These are phyloP conservation scores for Oscheius sp. DNA, from an alignment of 2,888 invertebrate genomes.

Conservation along the genomic window DNA sequence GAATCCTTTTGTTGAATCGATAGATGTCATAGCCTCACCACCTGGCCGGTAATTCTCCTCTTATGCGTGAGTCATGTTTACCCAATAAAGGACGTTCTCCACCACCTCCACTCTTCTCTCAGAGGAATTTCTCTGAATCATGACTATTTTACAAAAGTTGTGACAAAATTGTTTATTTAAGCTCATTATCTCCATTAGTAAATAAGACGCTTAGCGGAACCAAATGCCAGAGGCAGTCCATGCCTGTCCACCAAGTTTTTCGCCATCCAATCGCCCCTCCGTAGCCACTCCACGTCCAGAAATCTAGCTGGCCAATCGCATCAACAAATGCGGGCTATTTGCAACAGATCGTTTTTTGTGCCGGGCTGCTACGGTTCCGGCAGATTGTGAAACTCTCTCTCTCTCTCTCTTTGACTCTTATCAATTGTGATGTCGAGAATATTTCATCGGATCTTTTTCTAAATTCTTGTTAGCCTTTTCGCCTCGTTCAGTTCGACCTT, in stretches of 20 bases:
- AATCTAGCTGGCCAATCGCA: neutral
- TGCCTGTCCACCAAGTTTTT: constrained; percentile 13
- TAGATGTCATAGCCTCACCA: constrained; percentile 7
- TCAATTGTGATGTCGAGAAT: neutral
- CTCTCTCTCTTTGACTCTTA: neutral
- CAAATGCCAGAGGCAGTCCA: no score
- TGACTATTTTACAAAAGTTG: neutral
- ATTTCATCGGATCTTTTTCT: neutral
- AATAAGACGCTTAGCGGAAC: no score
- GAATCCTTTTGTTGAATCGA: neutral
- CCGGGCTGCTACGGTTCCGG: constrained; percentile 5
- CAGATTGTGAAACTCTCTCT: neutral
- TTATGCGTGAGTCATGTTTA: constrained; percentile 21
- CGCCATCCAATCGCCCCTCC: neutral
- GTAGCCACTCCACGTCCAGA: constrained; percentile 11
- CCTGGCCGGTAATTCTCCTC: constrained; percentile 5
- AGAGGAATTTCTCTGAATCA: neutral
- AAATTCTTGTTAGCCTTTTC: neutral
- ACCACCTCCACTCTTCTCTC: neutral
- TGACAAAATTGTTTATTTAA: neutral
- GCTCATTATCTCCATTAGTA: no score
- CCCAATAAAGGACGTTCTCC: constrained; percentile 11
- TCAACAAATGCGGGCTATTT: constrained; percentile 5
- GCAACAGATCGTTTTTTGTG: constrained; percentile 20
- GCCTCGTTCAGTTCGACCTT: constrained; percentile 4